Evolutionary conservation across 2,888 invertebrate species (phyloP).

Genomic region (Drosophila rubida): DNA sequence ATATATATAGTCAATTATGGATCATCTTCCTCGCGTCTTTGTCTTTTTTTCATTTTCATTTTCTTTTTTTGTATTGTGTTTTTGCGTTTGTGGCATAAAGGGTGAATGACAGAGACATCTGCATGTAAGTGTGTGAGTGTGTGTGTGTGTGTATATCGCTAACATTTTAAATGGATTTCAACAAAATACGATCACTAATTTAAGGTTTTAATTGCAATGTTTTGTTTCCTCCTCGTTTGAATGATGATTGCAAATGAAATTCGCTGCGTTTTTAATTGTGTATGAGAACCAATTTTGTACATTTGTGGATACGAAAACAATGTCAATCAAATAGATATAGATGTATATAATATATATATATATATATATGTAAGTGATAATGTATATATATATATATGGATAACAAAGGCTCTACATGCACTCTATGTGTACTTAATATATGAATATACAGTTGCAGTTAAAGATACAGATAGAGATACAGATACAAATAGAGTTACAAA

Average conservation of each 20-base stretch:
- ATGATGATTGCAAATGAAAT: conserved; percentile 71
- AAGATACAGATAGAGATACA: conserved; percentile 39
- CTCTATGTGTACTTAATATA: conserved; percentile 44
- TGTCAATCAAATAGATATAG: conserved; percentile 40
- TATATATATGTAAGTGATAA: conserved; percentile 22
- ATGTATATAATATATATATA: conserved; percentile 18
- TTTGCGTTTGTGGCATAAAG: conserved; percentile 66
- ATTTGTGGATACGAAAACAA: conserved; percentile 62
- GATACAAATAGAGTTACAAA: conserved; percentile 22
- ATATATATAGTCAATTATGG: conserved; percentile 62
- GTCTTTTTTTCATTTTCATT: neutral
- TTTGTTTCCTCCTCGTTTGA: conserved; percentile 7
- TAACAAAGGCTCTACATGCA: conserved; percentile 75
- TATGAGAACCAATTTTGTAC: conserved; percentile 80
- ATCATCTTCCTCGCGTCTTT: conserved; percentile 22
- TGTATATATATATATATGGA: conserved; percentile 31
- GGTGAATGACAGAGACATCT: conserved; percentile 61
- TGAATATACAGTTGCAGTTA: conserved; percentile 41
- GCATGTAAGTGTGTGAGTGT: neutral
- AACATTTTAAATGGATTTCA: conserved; percentile 60
- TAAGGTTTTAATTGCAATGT: conserved; percentile 60
- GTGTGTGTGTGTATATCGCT: conserved; percentile 41
- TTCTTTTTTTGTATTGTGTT: conserved; percentile 1
- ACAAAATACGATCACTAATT: conserved; percentile 65
- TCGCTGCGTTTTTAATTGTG: conserved; percentile 72